Conservation (phyloP, 2,888 invertebrate genomes). For the Phragmatobia fuliginosa region DNA sequence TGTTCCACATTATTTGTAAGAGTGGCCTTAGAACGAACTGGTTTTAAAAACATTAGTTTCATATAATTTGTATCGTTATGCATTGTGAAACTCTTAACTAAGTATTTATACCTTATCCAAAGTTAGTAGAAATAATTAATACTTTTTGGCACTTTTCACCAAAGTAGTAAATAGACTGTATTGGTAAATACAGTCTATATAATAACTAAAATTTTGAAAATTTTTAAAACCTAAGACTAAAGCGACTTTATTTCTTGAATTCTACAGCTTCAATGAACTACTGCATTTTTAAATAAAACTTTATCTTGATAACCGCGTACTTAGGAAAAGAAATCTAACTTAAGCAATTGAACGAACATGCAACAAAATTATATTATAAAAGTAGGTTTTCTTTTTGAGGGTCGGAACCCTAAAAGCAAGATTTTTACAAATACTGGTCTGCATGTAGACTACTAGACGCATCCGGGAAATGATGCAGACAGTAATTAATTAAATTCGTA, state of each 20-base stretch:
- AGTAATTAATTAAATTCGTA: neutral
- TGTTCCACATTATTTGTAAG: conserved; percentile 22
- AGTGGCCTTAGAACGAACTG: conserved; percentile 35
- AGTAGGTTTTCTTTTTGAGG: no score
- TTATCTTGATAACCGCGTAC: no score
- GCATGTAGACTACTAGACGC: neutral
- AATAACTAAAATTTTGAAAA: no score
- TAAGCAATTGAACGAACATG: no score
- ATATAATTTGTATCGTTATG: neutral
- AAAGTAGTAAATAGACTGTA: neutral
- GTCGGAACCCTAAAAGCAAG: no score
- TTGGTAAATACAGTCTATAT: no score
- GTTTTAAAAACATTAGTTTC: conserved; percentile 20
- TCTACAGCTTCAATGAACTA: no score
- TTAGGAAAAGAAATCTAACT: no score
- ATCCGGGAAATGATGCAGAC: neutral
- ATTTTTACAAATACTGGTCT: neutral
- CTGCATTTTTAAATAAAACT: no score
- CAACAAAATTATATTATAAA: no score
- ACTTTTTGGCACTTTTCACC: neutral
- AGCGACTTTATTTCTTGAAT: no score
- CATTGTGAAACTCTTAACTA: neutral
- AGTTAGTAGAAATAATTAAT: neutral
- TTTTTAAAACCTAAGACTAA: neutral
- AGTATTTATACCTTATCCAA: neutral